Percentiles rank a stretch among this genome's conserved stretches.
Conservation (phyloP, 2,113 vertebrate genomes). For the Gnathonemus echidnorhynchus region DNA sequence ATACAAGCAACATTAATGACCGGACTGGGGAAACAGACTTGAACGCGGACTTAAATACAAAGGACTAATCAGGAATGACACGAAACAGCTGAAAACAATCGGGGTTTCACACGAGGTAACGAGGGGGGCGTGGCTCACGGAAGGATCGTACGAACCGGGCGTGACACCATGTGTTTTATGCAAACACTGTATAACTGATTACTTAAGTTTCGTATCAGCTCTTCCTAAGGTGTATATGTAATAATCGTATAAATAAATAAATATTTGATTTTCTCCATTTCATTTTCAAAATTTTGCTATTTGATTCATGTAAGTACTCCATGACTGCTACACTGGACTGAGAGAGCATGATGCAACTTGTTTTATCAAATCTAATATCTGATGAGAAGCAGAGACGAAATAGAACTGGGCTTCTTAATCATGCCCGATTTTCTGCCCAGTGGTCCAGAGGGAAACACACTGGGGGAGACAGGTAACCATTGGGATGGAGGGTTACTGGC, state of each 20-base stretch:
- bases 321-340: neutral
- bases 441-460: neutral
- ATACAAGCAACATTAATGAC: too few relatives aligned
- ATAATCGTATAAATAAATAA: neutral
- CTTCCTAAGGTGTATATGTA: neutral
- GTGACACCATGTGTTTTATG: neutral
- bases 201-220: neutral
- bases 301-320: neutral
- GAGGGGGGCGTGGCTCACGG: too few relatives aligned
- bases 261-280: neutral
- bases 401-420: neutral
- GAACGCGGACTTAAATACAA: too few relatives aligned
- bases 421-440: neutral
- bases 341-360: neutral
- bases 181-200: neutral
- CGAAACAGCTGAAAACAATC: too few relatives aligned
- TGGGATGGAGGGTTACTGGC: neutral
- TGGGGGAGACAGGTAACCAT: neutral
- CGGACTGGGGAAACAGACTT: too few relatives aligned
- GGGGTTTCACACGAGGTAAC: too few relatives aligned
- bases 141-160: too few relatives aligned
- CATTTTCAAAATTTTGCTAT: neutral
- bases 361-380: neutral
- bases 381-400: neutral
- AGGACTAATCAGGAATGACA: too few relatives aligned